Base-by-base conservation (phyloP, 2,797 vertebrate species). In the Gadopsis marmoratus region DNA sequence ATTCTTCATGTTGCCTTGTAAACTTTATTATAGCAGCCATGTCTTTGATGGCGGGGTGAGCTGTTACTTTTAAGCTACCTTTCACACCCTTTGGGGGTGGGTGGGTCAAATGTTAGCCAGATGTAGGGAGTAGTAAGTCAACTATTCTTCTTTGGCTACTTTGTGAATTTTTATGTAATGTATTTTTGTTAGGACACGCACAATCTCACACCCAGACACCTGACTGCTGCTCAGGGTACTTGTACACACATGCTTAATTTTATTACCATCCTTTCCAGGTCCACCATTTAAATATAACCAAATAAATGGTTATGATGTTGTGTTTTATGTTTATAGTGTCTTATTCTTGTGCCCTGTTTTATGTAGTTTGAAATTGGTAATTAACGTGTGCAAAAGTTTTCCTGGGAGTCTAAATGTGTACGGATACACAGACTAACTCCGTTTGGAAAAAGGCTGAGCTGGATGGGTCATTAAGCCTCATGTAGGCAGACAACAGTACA, bases 401-500 rank as follows among this genome's bases (percentile, higher is more conserved):
- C 69, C 74, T 23, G 21, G 13, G 23, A 86, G 79, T 79, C 74
- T 74, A 23, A 76, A 83, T 62, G 48, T 53, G 68, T 73, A 23
- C 63, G 61, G 43, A 79, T 48, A 73, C 56, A 61, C 56, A 53
- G 66, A 69, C 50, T 67, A 59, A 81, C 59, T 71, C 35, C 47
- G 55, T 82, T 81, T 67, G 63, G 80, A 66, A 79, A 81, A 83
- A 47, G 26, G 71, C 84, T 81, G 74, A 55, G 72, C 55, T 78
- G 76, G 64, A 76, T 71, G 85, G 77, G 59, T 88, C 87, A 91
- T 93, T 91, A 78, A 71, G 66, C 48, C 62, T 77, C 74, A 61
- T 13, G 53, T 54, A 71, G 71, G 45, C 84, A 83, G 69, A 83
- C 71, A 74, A 74, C 51, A 76, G 82, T 17, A 59, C 78, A 81